Conservation (phyloP, 2,113 vertebrate genomes). For the Orcinus orca region DNA sequence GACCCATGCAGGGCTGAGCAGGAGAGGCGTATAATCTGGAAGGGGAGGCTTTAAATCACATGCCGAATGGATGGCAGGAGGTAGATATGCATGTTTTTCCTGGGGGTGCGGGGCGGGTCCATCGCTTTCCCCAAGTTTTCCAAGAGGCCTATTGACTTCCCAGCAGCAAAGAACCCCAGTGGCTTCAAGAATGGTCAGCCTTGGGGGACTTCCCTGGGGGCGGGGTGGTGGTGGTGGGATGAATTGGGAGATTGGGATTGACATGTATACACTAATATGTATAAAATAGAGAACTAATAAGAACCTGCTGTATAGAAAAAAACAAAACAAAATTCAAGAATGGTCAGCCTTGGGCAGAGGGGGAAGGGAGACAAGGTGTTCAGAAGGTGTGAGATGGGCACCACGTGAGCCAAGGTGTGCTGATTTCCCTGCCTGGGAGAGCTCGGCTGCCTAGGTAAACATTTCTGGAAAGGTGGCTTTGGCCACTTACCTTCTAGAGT, state of each 20-base stretch:
- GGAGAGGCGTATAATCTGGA: neutral
- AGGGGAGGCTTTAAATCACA: neutral
- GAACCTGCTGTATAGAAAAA: too few species aligned
- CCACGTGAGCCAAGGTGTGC: fast-evolving
- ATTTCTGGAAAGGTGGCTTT: neutral
- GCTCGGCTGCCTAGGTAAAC: neutral
- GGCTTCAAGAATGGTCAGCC: neutral
- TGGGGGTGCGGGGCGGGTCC: neutral
- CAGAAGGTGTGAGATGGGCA: fast-evolving
- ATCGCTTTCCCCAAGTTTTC: neutral
- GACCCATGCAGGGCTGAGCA: neutral
- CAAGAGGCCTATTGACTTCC: neutral
- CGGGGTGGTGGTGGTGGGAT: too few species aligned
- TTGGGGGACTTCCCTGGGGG: neutral
- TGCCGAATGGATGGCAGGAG: neutral
- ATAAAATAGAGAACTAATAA: too few species aligned
- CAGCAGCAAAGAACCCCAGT: neutral
- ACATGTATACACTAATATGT: too few species aligned
- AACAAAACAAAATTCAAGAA: too few species aligned
- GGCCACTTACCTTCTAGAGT: neutral
- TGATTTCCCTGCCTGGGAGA: neutral
- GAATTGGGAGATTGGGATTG: too few species aligned
- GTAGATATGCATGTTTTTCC: neutral
- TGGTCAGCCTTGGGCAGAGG: neutral
- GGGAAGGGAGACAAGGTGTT: neutral